Conservation (phyloP, 35 echinoderm and acorn worm genomes). For the Acanthaster planci region DNA sequence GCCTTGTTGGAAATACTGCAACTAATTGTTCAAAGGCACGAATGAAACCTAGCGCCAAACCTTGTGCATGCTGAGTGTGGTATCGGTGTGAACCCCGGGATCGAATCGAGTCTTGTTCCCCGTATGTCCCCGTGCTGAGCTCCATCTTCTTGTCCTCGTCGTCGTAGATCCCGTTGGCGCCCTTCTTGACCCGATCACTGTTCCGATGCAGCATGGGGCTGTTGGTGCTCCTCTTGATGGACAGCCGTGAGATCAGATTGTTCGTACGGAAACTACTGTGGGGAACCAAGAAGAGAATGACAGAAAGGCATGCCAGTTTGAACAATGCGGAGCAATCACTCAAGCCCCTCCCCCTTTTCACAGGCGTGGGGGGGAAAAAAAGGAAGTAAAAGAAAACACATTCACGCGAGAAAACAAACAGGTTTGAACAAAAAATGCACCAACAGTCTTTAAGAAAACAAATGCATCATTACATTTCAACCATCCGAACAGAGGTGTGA, state of each 20-base stretch:
- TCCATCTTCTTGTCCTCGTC: conserved; percentile 79
- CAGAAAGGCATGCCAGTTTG: neutral
- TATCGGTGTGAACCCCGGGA: conserved; percentile 36
- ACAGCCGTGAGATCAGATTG: conserved; percentile 86
- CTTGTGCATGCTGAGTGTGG: conserved; percentile 49
- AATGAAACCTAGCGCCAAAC: too few relatives aligned
- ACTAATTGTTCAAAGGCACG: too few relatives aligned
- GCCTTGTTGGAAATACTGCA: too few relatives aligned
- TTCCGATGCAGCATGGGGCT: conserved; percentile 91
- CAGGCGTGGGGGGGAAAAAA: too few relatives aligned
- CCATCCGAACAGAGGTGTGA: too few relatives aligned
- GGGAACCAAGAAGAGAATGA: neutral
- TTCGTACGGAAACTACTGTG: conserved; percentile 79
- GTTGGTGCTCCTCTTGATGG: conserved; percentile 88
- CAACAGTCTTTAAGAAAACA: too few relatives aligned
- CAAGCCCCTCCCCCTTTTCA: too few relatives aligned
- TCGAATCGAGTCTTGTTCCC: conserved; percentile 78
- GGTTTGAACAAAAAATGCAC: neutral
- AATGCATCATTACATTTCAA: too few relatives aligned
- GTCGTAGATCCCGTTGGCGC: conserved; percentile 59
- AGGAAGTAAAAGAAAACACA: too few relatives aligned
- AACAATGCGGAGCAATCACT: neutral
- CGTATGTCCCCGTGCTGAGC: conserved; percentile 54
- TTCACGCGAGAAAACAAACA: neutral
- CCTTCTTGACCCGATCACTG: conserved; percentile 84